Base-by-base conservation (phyloP, 2,113 vertebrate species). In the Dissostichus mawsoni region DNA sequence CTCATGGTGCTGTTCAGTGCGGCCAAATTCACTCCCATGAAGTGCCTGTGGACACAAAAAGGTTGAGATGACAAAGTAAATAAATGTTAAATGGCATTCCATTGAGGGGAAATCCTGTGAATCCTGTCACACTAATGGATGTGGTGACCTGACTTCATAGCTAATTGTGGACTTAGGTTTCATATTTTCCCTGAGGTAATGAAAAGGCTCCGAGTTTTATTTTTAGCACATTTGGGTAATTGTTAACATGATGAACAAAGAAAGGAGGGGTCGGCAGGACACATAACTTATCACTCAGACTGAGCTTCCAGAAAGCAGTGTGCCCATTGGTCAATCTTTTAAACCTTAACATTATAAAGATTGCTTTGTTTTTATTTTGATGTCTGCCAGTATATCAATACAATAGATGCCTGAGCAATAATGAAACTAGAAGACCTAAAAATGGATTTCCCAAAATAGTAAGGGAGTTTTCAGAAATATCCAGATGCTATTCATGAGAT, bases 11-110 rank as follows among this genome's bases (percentile, higher is more conserved):
- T 86, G 0, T 94, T 96, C 2, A 97, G 92, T 0, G 65, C 8
- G 5, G 79, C 64, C n/a, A 97, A 88, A 76, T 90, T 94, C 56
- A 72, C 76, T 59, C 96, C 95, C 9, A 91, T 81, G 48, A 98
- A 95, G 16, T 97, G 93, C 81, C 97, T 98, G 90, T 0, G 20
- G 53, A 71, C 48, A 75, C 17, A 63, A 58, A 77, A 73, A 41
- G 59, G 8, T 75, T 33, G 41, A 67, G 14, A 13, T n/a, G 8
- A 69, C 2, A 4, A 33, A 3, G 2, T 10, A n/a, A 52, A 25
- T 51, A 53, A 64, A 71, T 5, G 36, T 84, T 11, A 59, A 51
- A 3, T 14, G 17, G 5, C 8, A 5, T 4, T 8, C 10, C 3
- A n/a, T 0, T 1, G 25, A 6, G 4, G 3, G 12, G 4, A 72